phyloP scores from a whole-genome alignment of 2,888 invertebrate species.

The Chymomyza caudatula region DNA sequence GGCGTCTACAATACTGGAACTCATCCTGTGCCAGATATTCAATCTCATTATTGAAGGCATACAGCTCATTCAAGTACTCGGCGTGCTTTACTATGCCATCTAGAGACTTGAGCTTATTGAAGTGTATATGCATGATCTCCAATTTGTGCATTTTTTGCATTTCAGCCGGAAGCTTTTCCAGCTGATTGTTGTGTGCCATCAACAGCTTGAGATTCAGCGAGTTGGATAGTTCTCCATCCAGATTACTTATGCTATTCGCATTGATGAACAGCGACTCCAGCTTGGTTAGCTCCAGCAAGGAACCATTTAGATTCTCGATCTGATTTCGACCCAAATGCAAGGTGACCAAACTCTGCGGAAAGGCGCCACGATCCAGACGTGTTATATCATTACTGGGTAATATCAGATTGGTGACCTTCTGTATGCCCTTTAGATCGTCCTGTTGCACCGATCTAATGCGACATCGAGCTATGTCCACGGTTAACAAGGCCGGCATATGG shows the following conservation, averaged over 20 bases:
- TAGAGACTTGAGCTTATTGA: conserved; percentile 85
- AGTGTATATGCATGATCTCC: conserved; percentile 85
- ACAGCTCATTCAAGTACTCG: conserved; percentile 82
- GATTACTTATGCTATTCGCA: conserved; percentile 84
- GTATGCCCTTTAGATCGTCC: conserved; percentile 86
- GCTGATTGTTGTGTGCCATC: conserved; percentile 86
- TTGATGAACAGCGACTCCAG: conserved; percentile 89
- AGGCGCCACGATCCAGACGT: conserved; percentile 84
- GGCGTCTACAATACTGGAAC: conserved; percentile 84
- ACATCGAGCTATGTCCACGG: conserved; percentile 90
- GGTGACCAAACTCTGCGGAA: conserved; percentile 84
- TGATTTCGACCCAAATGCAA: conserved; percentile 88
- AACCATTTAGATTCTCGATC: conserved; percentile 86
- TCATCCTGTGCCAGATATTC: conserved; percentile 87
- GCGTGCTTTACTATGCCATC: conserved; percentile 86
- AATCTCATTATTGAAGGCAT: conserved; percentile 86
- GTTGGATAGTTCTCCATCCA: conserved; percentile 87
- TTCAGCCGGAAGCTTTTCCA: conserved; percentile 85
- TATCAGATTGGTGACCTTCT: conserved; percentile 83
- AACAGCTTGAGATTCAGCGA: conserved; percentile 83
- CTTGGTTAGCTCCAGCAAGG: conserved; percentile 85
- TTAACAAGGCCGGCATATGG: conserved; percentile 87
- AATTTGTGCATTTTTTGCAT: conserved; percentile 84
- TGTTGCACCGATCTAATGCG: conserved; percentile 86
- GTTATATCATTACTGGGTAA: conserved; percentile 88